Evolutionary conservation across 2,888 invertebrate genomes (phyloP), one percentile per base, ranked within the genome.

Genomic region (Torymus auratus): DNA sequence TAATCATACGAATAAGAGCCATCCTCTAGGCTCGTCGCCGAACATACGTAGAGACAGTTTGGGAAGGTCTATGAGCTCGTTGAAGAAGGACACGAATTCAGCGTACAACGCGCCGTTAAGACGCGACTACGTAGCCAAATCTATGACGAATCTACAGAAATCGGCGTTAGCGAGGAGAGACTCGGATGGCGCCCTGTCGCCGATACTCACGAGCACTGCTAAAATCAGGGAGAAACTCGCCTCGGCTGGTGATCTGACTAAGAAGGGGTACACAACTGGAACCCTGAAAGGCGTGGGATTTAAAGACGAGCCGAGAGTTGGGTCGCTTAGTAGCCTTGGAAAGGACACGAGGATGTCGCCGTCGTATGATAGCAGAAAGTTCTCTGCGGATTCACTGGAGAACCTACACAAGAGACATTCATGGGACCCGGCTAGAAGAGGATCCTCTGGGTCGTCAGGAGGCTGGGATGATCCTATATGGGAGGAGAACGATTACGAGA

Each of bases 331-430:
- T 10, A 87, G 87, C 75, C 67, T 87, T 65, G 84, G 86, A 77
- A 61, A 78, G 77, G 53, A 92, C 93, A 85, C 92, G 94, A 86
- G 90, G 92, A 67, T 92, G 92, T 68, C 78, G 12, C 50, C 74
- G 10, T 72, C 68, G 12, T 91, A 92, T 61, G 90, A 89, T 65
- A 88, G 89, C 80, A 86, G 92, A 79, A 91, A 93, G 81, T 92
- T 93, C 76, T 95, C 95, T 0, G 94, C 94, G 56, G 95, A 96
- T 89, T 95, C 95, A 0, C 89, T 96, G 89, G 95, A 95, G 86
- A 92, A 93, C 81, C 88, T 91, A 68, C 52, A 77, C 20, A 93
- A 94, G 91, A 93, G 95, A 83, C 93, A 93, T 85, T 94, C 94
- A 68, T 95, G 95, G 95, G 95, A 95, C 85, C 92, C 93, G 1